phyloP scores from a whole-genome alignment of 1,140 invertebrate genomes.

The Bombus superbus region DNA sequence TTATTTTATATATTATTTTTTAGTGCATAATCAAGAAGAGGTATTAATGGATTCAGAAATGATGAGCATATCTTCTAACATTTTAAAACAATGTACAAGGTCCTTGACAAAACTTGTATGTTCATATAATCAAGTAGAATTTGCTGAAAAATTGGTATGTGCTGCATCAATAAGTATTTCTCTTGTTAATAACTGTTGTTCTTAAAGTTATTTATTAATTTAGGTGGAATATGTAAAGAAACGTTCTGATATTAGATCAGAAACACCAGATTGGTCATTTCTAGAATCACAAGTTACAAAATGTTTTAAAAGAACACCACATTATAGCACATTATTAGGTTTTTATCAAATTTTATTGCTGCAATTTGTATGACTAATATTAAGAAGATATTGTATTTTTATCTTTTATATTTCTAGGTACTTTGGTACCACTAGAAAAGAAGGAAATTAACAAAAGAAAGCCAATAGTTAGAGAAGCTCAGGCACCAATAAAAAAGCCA shows the following conservation, averaged over 20 bases:
- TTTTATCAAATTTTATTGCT: conserved; percentile 3
- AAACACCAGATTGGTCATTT: conserved; percentile 63
- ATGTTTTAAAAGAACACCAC: conserved; percentile 60
- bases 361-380: background rate
- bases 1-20: conserved; percentile 23
- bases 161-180: conserved; percentile 1
- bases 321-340: conserved; percentile 68
- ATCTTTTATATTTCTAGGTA: conserved; percentile 58
- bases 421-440: conserved; percentile 65
- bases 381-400: background rate
- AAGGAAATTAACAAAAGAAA: conserved; percentile 61
- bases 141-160: conserved; percentile 74
- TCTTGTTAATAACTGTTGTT: conserved; percentile 8
- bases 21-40: conserved; percentile 71
- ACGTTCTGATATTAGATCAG: conserved; percentile 46
- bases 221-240: conserved; percentile 54
- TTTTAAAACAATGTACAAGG: conserved; percentile 70
- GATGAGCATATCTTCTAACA: conserved; percentile 73
- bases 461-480: conserved; percentile 48
- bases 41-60: conserved; percentile 78
- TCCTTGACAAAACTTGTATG: conserved; percentile 71
- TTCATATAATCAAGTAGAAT: conserved; percentile 70
- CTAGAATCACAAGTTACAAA: conserved; percentile 56
- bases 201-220: background rate
- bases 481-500: conserved; percentile 68